Conservation (phyloP, 2,113 vertebrate species). For the Echinops telfairi region DNA sequence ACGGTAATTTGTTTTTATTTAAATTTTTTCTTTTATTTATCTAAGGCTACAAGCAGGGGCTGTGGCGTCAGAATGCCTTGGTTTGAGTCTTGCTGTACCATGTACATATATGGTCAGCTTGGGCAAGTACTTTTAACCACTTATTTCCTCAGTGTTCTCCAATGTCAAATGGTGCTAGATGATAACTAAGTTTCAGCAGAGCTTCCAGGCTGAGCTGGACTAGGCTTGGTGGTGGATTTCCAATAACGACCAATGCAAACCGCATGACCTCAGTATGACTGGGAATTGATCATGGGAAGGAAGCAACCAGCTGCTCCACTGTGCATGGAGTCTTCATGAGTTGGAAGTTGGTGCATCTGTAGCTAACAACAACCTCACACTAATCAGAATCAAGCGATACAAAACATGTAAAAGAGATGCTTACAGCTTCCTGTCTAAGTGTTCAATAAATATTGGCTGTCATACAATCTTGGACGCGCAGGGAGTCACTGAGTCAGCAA, state of each 20-base stretch:
- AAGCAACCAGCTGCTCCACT: background rate
- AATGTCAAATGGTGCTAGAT: background rate
- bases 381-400: background rate
- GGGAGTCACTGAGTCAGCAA: too few relatives aligned
- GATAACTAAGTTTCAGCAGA: background rate
- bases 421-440: background rate
- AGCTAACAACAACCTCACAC: background rate
- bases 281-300: background rate
- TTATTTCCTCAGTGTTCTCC: background rate
- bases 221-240: background rate
- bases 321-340: background rate
- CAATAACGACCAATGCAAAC: background rate
- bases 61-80: background rate
- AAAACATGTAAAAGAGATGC: background rate
- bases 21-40: background rate
- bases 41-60: background rate
- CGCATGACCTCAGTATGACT: background rate
- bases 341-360: background rate
- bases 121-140: conserved; percentile 8
- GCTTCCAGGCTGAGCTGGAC: background rate
- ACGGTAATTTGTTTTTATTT: background rate
- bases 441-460: background rate
- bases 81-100: background rate
- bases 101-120: background rate
- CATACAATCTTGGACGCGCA: too few relatives aligned